phyloP scores from a whole-genome alignment of 2,888 invertebrate genomes.

The Aromia moschata region DNA sequence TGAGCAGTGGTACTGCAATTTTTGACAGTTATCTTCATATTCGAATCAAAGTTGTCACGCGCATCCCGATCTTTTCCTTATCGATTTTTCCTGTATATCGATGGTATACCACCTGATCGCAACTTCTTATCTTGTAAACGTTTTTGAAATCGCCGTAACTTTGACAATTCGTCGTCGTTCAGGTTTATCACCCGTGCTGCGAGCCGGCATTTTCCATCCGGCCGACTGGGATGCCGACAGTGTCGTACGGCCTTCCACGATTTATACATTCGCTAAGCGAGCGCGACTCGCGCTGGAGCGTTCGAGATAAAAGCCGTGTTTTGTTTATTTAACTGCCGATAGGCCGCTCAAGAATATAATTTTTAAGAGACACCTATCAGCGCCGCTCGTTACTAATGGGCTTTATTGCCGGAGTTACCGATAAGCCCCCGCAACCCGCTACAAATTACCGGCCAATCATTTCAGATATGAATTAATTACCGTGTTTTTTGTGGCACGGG shows the following conservation, averaged over 20 bases:
- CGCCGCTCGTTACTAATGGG: slow-evolving; percentile 46
- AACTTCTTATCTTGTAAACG: too few species aligned
- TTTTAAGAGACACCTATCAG: slow-evolving; percentile 49
- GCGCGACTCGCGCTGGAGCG: slow-evolving; percentile 56
- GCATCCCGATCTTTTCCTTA: too few species aligned
- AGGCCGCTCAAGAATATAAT: slow-evolving; percentile 49
- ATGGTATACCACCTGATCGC: too few species aligned
- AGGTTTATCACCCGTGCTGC: slow-evolving; percentile 28
- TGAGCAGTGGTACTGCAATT: too few species aligned
- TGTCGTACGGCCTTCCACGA: slow-evolving; percentile 41
- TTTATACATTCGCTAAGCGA: slow-evolving; percentile 60
- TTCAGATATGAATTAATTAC: slow-evolving; percentile 43
- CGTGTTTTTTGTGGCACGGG: too few species aligned
- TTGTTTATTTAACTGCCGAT: slow-evolving; percentile 55
- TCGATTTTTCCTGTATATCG: too few species aligned
- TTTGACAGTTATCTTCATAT: too few species aligned
- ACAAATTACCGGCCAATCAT: slow-evolving; percentile 45
- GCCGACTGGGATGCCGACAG: slow-evolving; percentile 28
- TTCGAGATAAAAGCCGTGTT: slow-evolving; percentile 60
- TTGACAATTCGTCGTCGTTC: slow-evolving; percentile 9
- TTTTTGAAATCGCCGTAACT: not conserved
- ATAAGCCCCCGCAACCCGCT: slow-evolving; percentile 39
- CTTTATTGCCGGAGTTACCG: slow-evolving; percentile 40
- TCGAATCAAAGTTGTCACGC: too few species aligned
- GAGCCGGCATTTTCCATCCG: slow-evolving; percentile 26